Evolutionary conservation across 2,888 invertebrate species (phyloP), one percentile per base, ranked within the genome.

Genomic region (Macrosiphum euphorbiae): DNA sequence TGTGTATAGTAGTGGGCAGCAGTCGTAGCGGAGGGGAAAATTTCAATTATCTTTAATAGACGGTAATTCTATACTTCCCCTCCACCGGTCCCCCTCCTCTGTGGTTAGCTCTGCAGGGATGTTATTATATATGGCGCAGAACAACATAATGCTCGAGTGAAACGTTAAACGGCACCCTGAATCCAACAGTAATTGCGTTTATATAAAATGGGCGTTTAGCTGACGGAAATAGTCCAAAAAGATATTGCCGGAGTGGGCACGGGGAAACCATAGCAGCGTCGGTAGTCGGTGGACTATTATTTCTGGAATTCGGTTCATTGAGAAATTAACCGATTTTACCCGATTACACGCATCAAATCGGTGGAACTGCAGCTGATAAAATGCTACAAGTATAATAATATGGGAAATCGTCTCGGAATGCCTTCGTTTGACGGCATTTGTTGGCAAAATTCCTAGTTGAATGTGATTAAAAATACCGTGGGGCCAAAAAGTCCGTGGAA

Each of bases 11-110:
- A 55, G 28, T 55, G 41, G 67, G 41, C 87, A 11, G 52, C n/a
- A 10, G 87, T 41, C 44, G 88, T 10, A 50, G 92, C 52, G 67
- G 92, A 87, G 90, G 94, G 90, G 94, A 87, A 94, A 94, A 90
- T 94, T 94, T 94, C 94, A 94, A 94, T 94, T 94, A 94, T 94
- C 94, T 90, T 94, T 94, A 94, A 94, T 94, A 94, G 94, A 94
- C 94, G 94, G 94, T 94, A 94, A 94, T 94, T 94, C 94, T 90
- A 94, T 94, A 94, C 94, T 94, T 94, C 90, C 67, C 94, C 94
- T 86, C 44, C 89, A 13, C 84, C 84, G 28, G 61, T 13, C 61
- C 1, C 1, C 84, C 55, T 35, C 84, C 50, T 20, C 58, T 41
- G 41, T n/a, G 50, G 90, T 67, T 28, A 58, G 85, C 90, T 67